Evolutionary conservation across 2,113 vertebrate species (phyloP).

Genomic region (Xenus cinereus): DNA sequence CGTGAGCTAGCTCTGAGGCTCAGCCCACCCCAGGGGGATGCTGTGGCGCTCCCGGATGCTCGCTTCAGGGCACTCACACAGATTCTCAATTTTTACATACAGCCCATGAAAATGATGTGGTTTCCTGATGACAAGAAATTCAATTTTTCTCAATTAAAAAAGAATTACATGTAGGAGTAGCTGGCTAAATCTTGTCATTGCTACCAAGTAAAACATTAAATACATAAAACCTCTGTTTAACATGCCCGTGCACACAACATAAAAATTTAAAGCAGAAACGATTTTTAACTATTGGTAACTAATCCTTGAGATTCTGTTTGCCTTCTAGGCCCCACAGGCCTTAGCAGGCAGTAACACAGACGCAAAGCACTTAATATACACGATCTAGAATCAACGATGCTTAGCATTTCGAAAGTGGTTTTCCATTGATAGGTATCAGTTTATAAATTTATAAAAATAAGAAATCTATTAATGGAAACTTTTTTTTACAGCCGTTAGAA

Average conservation of each 20-base stretch:
- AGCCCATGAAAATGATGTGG: background rate
- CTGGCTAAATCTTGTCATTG: background rate
- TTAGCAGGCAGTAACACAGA: background rate
- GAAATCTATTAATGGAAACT: constrained; percentile 7
- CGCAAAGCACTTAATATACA: background rate
- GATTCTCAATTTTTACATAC: background rate
- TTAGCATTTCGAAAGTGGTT: background rate
- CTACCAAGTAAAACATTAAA: background rate
- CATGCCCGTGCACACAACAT: background rate
- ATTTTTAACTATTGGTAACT: constrained; percentile 1
- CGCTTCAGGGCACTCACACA: background rate
- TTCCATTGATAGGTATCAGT: background rate
- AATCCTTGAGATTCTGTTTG: background rate
- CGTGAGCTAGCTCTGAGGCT: background rate
- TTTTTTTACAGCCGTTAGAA: constrained; percentile 1
- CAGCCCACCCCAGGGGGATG: background rate
- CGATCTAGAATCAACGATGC: background rate
- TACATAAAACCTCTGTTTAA: background rate
- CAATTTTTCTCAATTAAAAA: background rate
- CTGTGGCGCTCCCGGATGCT: background rate
- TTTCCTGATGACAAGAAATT: background rate
- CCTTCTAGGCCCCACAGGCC: background rate
- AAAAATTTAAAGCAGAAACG: background rate
- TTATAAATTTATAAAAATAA: background rate
- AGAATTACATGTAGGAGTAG: background rate